A percentile compares a stretch with the other conserved stretches of the same genome.
These are phyloP conservation scores for Amniataba percoides DNA, from an alignment of 2,797 vertebrate species.

Conservation along the genomic window DNA sequence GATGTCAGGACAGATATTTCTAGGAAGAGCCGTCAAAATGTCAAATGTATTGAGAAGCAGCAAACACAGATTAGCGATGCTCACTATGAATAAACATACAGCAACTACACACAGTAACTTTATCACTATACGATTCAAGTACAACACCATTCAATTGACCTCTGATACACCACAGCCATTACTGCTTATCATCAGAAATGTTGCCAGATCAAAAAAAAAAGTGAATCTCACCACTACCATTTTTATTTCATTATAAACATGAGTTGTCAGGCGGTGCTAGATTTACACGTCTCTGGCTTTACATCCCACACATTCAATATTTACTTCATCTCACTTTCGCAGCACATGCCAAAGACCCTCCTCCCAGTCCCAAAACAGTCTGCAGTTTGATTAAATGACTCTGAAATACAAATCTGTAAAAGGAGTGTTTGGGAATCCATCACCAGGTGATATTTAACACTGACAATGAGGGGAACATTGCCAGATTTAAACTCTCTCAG, in stretches of 20 bases:
- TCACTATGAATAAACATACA: neutral
- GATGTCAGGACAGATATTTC: no score
- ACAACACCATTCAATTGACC: neutral
- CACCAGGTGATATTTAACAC: slow-evolving; percentile 32
- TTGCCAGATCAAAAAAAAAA: slow-evolving; percentile 5
- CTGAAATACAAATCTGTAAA: slow-evolving; percentile 40
- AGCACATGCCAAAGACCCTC: slow-evolving; percentile 4
- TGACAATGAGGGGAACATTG: neutral
- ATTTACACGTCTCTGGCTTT: slow-evolving; percentile 21
- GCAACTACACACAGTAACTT: neutral
- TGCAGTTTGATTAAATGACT: slow-evolving; percentile 26
- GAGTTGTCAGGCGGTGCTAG: neutral
- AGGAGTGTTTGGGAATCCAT: slow-evolving; percentile 18
- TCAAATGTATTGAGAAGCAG: neutral
- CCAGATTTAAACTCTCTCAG: slow-evolving; percentile 29
- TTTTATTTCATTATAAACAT: neutral
- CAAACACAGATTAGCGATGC: neutral
- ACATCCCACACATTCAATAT: slow-evolving; percentile 2
- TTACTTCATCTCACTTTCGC: slow-evolving; percentile 9
- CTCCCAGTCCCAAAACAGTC: slow-evolving; percentile 12
- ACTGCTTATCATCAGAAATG: neutral
- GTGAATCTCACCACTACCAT: neutral
- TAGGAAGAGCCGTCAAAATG: no score
- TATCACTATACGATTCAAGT: neutral
- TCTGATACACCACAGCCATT: neutral